Evolutionary conservation across 2,888 invertebrate species (phyloP), one percentile per base, ranked within the genome.

Genomic region (Amiota minor): DNA sequence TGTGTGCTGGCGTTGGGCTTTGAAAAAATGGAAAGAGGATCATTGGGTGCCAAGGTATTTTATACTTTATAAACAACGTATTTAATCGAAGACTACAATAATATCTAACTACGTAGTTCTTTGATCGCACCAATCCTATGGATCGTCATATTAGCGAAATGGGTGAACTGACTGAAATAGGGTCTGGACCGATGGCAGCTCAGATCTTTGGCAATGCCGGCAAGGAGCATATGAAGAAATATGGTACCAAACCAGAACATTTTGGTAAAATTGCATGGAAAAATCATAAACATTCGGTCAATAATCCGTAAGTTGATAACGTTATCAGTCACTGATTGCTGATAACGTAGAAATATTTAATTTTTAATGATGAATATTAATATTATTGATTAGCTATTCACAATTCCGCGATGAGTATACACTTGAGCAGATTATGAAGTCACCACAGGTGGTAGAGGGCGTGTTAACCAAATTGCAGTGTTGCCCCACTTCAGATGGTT

Each of bases 401-500:
- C 99, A 99, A 89, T 98, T 98, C 88, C 95, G 94, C 85, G 94
- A 96, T 78, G 96, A 96, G 87, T 98, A 98, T 88, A 93, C 95
- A 0, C 90, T 99, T 77, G 96, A 99, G 74, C 95, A 99, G 90
- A 96, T 99, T 74, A 91, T 95, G 88, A 93, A 94, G 12, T 96
- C 98, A 0, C 95, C 96, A n/a, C 92, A 92, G 86, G 93, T 99
- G 77, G 93, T 99, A 73, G 96, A 95, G 90, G 97, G 96, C 3
- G 96, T 97, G 0, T 91, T 99, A 65, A 99, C 99, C 1, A 98
- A 98, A 88, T 91, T 99, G 12, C 98, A 98, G 88, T 99, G 99
- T 89, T 98, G 98, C 87, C 99, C 99, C 0, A 99, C 99, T 0
- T 98, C 98, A 65, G 98, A 99, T 90, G 99, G 99, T n/a, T 93